Percentiles rank a stretch among this genome's conserved stretches.
Evolutionary conservation across 2,888 invertebrate species (phyloP).

Genomic region (Dendrolimus houi): DNA sequence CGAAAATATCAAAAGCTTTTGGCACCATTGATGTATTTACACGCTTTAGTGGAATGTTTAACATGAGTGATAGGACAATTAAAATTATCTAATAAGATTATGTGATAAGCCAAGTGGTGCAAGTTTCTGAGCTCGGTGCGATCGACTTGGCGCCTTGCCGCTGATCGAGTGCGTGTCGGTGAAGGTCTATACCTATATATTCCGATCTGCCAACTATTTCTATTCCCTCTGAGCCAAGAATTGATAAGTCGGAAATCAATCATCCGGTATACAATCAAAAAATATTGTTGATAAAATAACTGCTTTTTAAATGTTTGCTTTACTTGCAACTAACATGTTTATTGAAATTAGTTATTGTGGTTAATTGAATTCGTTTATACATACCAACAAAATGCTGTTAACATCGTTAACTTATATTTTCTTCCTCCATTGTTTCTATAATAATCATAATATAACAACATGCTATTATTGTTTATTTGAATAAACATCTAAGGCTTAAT

Average conservation of each 20-base stretch:
- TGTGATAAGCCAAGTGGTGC: not conserved
- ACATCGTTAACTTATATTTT: no score
- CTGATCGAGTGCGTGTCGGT: slow-evolving; percentile 26
- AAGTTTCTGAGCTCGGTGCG: slow-evolving; percentile 8
- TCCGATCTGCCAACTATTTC: slow-evolving; percentile 51
- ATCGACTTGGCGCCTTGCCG: slow-evolving; percentile 44
- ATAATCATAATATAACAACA: no score
- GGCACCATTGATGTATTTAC: slow-evolving; percentile 13
- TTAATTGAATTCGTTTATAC: no score
- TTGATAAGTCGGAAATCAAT: slow-evolving; percentile 29
- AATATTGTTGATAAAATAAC: no score
- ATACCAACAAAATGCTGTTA: no score
- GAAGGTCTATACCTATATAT: slow-evolving; percentile 43
- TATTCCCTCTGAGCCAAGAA: slow-evolving; percentile 37
- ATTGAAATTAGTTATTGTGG: no score
- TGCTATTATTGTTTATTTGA: no score
- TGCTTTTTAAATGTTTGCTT: no score
- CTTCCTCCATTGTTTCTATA: no score
- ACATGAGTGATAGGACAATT: slow-evolving; percentile 6
- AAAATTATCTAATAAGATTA: slow-evolving; percentile 4
- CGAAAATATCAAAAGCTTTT: slow-evolving; percentile 10
- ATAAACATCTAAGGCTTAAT: no score
- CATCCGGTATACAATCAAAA: not conserved
- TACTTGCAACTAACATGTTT: no score
- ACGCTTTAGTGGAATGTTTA: not conserved